A percentile compares a stretch with the other conserved stretches of the same genome.
phyloP scores from a whole-genome alignment of 2,797 vertebrate species.

The Lutjanus campechanus region DNA sequence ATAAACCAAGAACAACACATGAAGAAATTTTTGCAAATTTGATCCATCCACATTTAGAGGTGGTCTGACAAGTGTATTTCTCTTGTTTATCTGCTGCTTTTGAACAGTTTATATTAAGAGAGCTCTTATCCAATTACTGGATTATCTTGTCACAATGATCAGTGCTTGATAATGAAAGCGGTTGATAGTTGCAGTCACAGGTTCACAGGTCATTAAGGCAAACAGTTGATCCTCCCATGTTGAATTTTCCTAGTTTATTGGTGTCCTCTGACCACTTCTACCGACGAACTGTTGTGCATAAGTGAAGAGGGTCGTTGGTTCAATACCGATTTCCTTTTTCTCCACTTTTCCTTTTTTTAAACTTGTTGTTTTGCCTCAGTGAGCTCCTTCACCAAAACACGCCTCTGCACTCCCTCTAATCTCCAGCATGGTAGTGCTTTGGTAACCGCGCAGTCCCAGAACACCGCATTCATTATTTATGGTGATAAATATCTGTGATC shows the following conservation, averaged over 20 bases:
- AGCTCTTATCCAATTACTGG: neutral
- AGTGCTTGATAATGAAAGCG: slow-evolving; percentile 14
- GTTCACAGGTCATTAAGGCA: slow-evolving; percentile 1
- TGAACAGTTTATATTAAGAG: neutral
- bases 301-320: slow-evolving; percentile 14
- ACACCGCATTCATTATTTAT: slow-evolving; percentile 73
- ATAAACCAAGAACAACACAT: no score
- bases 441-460: slow-evolving; percentile 55
- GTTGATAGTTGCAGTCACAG: neutral
- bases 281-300: slow-evolving; percentile 11
- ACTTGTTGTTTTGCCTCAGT: slow-evolving; percentile 38
- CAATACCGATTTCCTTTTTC: neutral
- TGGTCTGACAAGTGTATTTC: neutral
- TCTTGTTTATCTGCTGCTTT: slow-evolving; percentile 21
- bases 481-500: slow-evolving; percentile 68
- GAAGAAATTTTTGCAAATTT: no score
- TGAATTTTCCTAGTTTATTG: neutral
- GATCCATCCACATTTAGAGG: no score
- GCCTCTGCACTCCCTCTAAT: slow-evolving; percentile 53
- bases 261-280: slow-evolving; percentile 18
- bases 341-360: slow-evolving; percentile 6
- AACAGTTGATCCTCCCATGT: neutral
- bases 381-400: slow-evolving; percentile 39
- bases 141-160: slow-evolving; percentile 17
- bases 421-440: slow-evolving; percentile 58